phyloP scores from a whole-genome alignment of 2,888 invertebrate species.

The Morpho helenor region DNA sequence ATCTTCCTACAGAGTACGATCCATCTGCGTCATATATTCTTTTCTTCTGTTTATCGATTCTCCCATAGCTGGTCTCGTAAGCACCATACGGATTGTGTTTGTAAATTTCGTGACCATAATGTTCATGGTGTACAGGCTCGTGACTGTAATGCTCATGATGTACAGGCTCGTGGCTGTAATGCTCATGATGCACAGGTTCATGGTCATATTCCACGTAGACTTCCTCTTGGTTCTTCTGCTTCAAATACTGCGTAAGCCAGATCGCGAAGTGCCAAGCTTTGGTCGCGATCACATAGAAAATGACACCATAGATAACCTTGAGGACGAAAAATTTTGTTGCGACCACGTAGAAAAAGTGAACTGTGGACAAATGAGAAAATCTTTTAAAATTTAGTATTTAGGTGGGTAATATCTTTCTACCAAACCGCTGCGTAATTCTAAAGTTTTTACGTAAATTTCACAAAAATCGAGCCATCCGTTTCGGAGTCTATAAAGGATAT shows the following conservation, averaged over 20 bases:
- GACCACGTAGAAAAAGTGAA: conserved; percentile 64
- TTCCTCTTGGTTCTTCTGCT: conserved; percentile 38
- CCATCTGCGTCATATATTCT: conserved; percentile 62
- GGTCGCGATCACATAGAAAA: conserved; percentile 51
- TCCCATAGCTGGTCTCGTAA: conserved; percentile 31
- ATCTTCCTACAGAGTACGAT: conserved; percentile 49
- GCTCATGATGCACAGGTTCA: conserved; percentile 38
- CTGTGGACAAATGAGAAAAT: conserved; percentile 47
- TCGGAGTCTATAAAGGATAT: no score
- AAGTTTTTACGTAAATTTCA: no score
- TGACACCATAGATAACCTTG: conserved; percentile 59
- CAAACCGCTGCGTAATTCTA: no score
- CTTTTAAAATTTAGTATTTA: not conserved
- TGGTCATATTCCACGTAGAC: conserved; percentile 46
- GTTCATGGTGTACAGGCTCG: conserved; percentile 3
- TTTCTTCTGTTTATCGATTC: conserved; percentile 19
- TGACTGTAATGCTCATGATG: conserved; percentile 12
- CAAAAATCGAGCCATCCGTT: no score
- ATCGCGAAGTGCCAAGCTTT: conserved; percentile 63
- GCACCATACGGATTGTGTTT: conserved; percentile 33
- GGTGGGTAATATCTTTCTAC: no score
- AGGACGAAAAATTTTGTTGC: conserved; percentile 61
- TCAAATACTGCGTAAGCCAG: conserved; percentile 65
- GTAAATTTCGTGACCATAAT: conserved; percentile 25
- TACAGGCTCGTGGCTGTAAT: not conserved